Evolutionary conservation across 2,797 vertebrate genomes (phyloP).

Genomic region (Ctenosaura bakeri): DNA sequence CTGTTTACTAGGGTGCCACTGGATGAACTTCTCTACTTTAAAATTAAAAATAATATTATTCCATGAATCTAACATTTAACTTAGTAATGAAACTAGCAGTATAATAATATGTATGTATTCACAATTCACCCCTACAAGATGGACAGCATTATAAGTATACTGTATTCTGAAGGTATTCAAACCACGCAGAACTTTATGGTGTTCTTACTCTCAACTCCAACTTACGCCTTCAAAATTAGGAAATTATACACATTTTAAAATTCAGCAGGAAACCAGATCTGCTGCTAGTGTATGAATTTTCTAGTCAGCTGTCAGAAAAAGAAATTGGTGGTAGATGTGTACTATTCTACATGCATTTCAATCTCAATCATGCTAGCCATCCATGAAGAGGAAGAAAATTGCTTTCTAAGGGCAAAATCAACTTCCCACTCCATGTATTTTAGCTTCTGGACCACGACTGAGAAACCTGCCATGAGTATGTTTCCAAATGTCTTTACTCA

Average conservation of each 20-base stretch:
- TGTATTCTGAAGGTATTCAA: background rate
- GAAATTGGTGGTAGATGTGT: background rate
- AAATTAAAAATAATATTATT: background rate
- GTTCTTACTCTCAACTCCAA: background rate
- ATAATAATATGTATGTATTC: background rate
- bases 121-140: background rate
- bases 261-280: background rate
- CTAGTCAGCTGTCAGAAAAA: background rate
- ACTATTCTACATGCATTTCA: background rate
- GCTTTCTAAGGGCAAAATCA: slow-evolving; percentile 5
- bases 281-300: background rate
- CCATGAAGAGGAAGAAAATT: background rate
- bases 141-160: background rate
- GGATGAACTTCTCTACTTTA: background rate
- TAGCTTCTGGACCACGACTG: background rate
- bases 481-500: slow-evolving; percentile 20
- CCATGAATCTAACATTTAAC: background rate
- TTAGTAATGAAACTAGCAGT: background rate
- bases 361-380: background rate
- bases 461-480: background rate
- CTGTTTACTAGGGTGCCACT: background rate
- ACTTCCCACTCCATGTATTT: background rate
- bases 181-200: background rate
- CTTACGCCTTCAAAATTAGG: background rate
- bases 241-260: background rate